These are phyloP conservation scores for Nilaparvata lugens DNA, from an alignment of 1,140 invertebrate genomes.

Conservation along the genomic window DNA sequence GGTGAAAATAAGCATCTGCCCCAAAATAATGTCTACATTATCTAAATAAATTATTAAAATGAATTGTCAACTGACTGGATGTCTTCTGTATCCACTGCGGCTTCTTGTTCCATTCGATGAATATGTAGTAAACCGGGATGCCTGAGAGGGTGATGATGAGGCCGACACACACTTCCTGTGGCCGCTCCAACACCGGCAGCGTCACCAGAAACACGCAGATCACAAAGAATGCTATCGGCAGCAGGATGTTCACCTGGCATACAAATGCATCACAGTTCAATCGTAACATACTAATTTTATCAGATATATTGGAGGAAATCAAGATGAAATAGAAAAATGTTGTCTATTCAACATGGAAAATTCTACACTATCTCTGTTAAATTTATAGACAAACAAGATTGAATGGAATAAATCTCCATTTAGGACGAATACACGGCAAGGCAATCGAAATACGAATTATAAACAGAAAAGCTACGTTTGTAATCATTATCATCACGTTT, in stretches of 20 bases:
- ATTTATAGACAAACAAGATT: too few species aligned
- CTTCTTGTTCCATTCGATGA: slow-evolving; percentile 80
- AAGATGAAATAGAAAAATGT: too few species aligned
- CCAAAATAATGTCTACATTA: slow-evolving; percentile 8
- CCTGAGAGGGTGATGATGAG: slow-evolving; percentile 74
- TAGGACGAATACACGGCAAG: too few species aligned
- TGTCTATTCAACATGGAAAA: too few species aligned
- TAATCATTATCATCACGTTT: too few species aligned
- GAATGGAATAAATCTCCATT: too few species aligned
- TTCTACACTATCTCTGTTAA: too few species aligned
- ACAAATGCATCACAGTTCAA: too few species aligned
- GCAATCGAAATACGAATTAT: too few species aligned
- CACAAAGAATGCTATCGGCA: slow-evolving; percentile 76
- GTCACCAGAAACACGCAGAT: slow-evolving; percentile 76
- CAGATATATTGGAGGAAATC: too few species aligned
- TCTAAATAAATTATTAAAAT: background rate
- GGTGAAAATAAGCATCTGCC: slow-evolving; percentile 4
- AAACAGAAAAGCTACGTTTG: too few species aligned
- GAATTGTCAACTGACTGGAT: slow-evolving; percentile 22
- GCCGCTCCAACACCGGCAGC: slow-evolving; percentile 66
- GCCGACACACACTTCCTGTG: slow-evolving; percentile 75
- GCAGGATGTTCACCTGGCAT: slow-evolving; percentile 49
- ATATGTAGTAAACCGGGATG: slow-evolving; percentile 83
- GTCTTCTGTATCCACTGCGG: slow-evolving; percentile 38
- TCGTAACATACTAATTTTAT: too few species aligned